Evolutionary conservation across 1,140 invertebrate genomes (phyloP), one percentile per base, ranked within the genome.

Genomic region (Uloborus diversus): DNA sequence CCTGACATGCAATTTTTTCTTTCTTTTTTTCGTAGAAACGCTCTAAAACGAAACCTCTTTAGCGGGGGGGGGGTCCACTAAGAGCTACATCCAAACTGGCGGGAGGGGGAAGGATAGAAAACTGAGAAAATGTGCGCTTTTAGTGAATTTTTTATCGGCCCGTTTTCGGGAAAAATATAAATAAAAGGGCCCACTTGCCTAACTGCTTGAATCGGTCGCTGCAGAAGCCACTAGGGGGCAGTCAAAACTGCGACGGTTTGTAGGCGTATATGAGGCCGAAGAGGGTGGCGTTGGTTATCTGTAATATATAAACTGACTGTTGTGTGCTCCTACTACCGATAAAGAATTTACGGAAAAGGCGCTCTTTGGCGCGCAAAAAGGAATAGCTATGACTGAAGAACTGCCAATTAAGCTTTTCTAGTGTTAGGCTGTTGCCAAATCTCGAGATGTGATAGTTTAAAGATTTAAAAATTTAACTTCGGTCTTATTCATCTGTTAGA

Each of bases 71-170:
- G 49, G 59, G 73, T 65, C 61, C 49, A 78, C 73, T 78, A 65
- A 78, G 61, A 75, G 71, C 57, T 61, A 9, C 64, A 75, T 75
- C 70, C 49, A 51, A 30, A 51, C 27, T 20, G 11, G 27, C 25
- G 20, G 20, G 49, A 20, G 28, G 49, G 27, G 28, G 28, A 69
- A 20, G 13, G 30, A 59, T 37, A 62, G 20, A 75, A 64, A 35
- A 28, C 27, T 42, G 32, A 33, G 32, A 51, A 71, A 71, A 62
- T 73, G 70, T 49, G 42, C 61, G 62, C 73, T 78, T 78, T 78
- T 78, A 78, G 73, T 78, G 61, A 78, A 78, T 78, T 78, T 78
- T 78, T 78, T 78, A 75, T 75, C 28, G 37, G 17, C 71, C 32
- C 25, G 32, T 75, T 71, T 71, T 13, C 25, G 23, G 28, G 32